These are phyloP conservation scores for Drepanosiphum platanoidis DNA, from an alignment of 2,888 invertebrate genomes.

Conservation along the genomic window DNA sequence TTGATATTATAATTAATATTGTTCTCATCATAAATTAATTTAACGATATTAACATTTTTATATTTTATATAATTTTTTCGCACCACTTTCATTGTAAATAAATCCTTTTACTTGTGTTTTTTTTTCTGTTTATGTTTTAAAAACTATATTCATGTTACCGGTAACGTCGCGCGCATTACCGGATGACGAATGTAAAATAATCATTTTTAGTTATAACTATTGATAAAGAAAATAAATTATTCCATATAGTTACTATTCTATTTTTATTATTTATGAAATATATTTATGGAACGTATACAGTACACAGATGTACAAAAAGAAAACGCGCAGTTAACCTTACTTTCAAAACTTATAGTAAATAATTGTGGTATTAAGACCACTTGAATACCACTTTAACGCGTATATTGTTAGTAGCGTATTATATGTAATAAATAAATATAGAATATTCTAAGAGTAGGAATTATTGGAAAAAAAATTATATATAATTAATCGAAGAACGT, in stretches of 20 bases:
- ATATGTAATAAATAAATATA: no score
- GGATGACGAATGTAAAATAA: neutral
- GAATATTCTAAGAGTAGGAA: no score
- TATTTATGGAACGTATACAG: no score
- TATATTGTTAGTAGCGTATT: no score
- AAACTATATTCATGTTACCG: neutral
- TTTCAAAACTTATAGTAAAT: no score
- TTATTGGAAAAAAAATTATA: no score
- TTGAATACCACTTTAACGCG: no score
- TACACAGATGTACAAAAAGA: no score
- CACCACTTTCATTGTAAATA: conserved; percentile 36
- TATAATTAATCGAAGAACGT: no score
- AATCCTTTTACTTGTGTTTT: conserved; percentile 14
- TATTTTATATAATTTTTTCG: conserved; percentile 12
- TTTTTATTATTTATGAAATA: conserved; percentile 32
- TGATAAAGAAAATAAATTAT: neutral
- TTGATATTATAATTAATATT: neutral
- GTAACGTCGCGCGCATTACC: neutral
- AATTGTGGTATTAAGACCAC: no score
- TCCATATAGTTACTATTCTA: neutral
- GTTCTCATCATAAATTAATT: neutral
- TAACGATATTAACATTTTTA: neutral
- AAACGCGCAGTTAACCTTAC: no score
- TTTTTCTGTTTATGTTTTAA: neutral
- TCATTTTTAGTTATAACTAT: conserved; percentile 4